phyloP scores from a whole-genome alignment of 1,140 invertebrate genomes.

The Meloidogyne floridensis region DNA sequence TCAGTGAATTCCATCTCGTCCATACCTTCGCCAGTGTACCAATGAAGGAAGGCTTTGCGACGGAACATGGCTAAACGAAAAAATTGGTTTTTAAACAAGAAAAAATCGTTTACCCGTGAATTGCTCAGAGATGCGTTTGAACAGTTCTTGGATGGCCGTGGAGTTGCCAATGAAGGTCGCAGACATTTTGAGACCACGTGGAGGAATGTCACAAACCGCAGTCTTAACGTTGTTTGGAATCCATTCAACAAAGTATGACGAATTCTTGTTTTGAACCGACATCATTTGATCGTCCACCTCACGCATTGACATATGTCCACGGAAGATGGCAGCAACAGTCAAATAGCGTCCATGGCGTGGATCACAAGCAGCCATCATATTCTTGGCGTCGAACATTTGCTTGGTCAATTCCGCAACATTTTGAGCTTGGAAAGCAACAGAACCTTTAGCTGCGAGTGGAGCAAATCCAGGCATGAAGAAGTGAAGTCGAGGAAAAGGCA shows the following conservation, averaged over 20 bases:
- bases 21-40: slow-evolving; percentile 71
- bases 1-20: slow-evolving; percentile 75
- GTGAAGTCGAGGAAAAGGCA: slow-evolving; percentile 87
- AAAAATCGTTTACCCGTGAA: slow-evolving; percentile 67
- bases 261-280: slow-evolving; percentile 64
- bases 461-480: slow-evolving; percentile 96
- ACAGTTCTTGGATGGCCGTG: slow-evolving; percentile 80
- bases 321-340: slow-evolving; percentile 89
- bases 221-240: slow-evolving; percentile 75
- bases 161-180: slow-evolving; percentile 70
- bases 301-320: slow-evolving; percentile 86
- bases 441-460: slow-evolving; percentile 80
- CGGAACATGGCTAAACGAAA: slow-evolving; percentile 40
- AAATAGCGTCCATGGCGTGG: slow-evolving; percentile 83
- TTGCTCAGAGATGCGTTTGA: slow-evolving; percentile 77
- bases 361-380: slow-evolving; percentile 91
- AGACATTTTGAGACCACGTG: slow-evolving; percentile 71
- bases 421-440: slow-evolving; percentile 74
- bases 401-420: slow-evolving; percentile 84
- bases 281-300: slow-evolving; percentile 64
- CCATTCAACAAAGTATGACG: slow-evolving; percentile 74
- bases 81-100: no score
- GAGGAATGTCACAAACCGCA: slow-evolving; percentile 73
- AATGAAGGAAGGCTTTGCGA: slow-evolving; percentile 83
- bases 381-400: slow-evolving; percentile 75